Base-by-base conservation (phyloP, 2,113 vertebrate genomes). In the Nycticorax nycticorax region DNA sequence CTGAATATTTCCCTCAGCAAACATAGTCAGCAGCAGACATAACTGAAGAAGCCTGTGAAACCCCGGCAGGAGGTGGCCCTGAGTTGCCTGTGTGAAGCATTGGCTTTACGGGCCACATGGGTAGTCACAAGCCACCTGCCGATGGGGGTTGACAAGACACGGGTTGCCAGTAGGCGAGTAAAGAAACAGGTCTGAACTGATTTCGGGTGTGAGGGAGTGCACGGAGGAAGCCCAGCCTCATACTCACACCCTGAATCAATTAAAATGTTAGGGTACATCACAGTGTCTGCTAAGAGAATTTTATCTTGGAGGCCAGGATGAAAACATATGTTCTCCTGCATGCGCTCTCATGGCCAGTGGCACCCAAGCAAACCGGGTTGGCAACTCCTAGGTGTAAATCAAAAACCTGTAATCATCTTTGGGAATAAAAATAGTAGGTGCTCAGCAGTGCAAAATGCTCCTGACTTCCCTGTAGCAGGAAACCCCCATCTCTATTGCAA, bases 1-100 rank as follows among this genome's bases (percentile, higher is more conserved):
- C 26, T 37, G 35, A 72, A 28, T 10, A 48, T 30, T 88, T 72
- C 32, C 3, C 12, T 68, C 43, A n/a, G 43, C 72, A 89, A 79
- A 68, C 16, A 55, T 4, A 8, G 3, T 28, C 9, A 22, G 9
- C 32, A 76, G 43, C 57, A 86, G 57, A 63, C 0, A 0, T 55
- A 68, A 37, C 21, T n/a, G 52, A 75, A 80, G 68, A 72, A 7
- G 5, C 11, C 9, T n/a, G 47, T 56, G 72, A 86, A 85, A 47
- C 3, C 6, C 16, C 11, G 33, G 10, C 21, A 47, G 62, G 47
- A 75, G 28, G 32, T 33, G 24, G 9, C 43, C 63, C 47, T 37
- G 57, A 59, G 39, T 30, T 68, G 8, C 43, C 24, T 14, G 1
- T 9, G 9, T 15, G 57, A 83, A 75, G 14, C 6, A 7, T 14